Conservation (phyloP, 2,888 invertebrate genomes). For the Campoplex capitator region DNA sequence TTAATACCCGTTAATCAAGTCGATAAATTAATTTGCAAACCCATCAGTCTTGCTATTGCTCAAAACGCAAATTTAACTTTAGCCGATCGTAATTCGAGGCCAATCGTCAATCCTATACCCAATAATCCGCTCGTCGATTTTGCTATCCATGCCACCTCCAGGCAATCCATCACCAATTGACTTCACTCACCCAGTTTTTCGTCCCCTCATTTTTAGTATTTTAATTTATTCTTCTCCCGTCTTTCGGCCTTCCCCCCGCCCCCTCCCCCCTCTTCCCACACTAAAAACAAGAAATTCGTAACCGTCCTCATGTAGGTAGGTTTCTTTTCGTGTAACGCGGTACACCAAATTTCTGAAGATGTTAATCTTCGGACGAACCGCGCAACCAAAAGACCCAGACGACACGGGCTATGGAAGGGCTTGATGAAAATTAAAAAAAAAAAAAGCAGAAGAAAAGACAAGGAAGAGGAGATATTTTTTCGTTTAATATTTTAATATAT, state of each 20-base stretch:
- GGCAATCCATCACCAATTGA: slow-evolving; percentile 83
- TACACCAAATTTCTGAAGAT: slow-evolving; percentile 47
- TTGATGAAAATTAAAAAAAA: slow-evolving; percentile 68
- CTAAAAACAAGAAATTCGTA: neutral
- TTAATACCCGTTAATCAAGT: slow-evolving; percentile 74
- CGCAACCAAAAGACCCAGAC: slow-evolving; percentile 70
- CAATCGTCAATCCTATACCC: slow-evolving; percentile 74
- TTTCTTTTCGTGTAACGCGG: slow-evolving; percentile 18
- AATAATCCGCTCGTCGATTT: slow-evolving; percentile 81
- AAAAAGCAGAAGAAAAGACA: slow-evolving; percentile 4
- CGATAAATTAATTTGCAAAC: slow-evolving; percentile 80
- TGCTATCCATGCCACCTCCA: slow-evolving; percentile 81
- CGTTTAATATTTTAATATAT: neutral
- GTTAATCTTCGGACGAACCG: slow-evolving; percentile 34
- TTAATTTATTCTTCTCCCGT: slow-evolving; percentile 81
- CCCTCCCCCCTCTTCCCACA: slow-evolving; percentile 12
- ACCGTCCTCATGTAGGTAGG: neutral
- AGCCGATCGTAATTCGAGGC: slow-evolving; percentile 75
- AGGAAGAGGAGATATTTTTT: slow-evolving; percentile 3
- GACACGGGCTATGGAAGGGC: slow-evolving; percentile 79
- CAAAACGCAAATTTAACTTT: slow-evolving; percentile 76
- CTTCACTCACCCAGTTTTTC: slow-evolving; percentile 73
- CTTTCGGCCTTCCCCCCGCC: neutral
- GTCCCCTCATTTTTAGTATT: slow-evolving; percentile 73
- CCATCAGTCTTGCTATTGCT: slow-evolving; percentile 75